Conservation (phyloP, 2,113 vertebrate genomes). For the Tenrec ecaudatus region DNA sequence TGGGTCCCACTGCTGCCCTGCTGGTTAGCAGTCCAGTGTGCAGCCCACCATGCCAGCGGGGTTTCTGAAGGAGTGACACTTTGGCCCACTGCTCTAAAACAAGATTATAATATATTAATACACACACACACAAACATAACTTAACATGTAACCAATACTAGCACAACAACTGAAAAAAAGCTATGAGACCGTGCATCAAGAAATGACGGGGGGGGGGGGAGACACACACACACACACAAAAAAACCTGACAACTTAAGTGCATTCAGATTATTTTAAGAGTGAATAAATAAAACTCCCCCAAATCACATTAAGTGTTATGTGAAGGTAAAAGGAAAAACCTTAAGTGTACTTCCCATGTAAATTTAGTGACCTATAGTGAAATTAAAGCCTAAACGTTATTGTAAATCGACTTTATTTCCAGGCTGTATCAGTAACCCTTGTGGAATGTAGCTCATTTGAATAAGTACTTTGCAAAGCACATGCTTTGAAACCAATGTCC, state of each 20-base stretch:
- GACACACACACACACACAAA: not conserved
- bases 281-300: not conserved
- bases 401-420: conserved; percentile 16
- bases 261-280: not conserved
- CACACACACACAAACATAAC: not conserved
- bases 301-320: too few species aligned
- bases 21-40: too few species aligned
- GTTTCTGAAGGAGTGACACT: not conserved
- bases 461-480: conserved; percentile 35
- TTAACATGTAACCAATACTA: not conserved
- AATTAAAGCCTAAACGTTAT: conserved; percentile 29
- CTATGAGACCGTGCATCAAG: not conserved
- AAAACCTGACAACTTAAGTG: not conserved
- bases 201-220: not conserved
- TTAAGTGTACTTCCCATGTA: not conserved
- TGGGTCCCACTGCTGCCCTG: too few species aligned
- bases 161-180: not conserved
- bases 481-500: conserved; percentile 26
- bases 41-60: too few species aligned
- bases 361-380: conserved; percentile 19
- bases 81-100: not conserved
- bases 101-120: not conserved
- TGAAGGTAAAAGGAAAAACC: not conserved
- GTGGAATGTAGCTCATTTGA: not conserved
- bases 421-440: not conserved